Evolutionary conservation across 2,113 vertebrate species (phyloP).

Genomic region (Pachypanchax playfairii): DNA sequence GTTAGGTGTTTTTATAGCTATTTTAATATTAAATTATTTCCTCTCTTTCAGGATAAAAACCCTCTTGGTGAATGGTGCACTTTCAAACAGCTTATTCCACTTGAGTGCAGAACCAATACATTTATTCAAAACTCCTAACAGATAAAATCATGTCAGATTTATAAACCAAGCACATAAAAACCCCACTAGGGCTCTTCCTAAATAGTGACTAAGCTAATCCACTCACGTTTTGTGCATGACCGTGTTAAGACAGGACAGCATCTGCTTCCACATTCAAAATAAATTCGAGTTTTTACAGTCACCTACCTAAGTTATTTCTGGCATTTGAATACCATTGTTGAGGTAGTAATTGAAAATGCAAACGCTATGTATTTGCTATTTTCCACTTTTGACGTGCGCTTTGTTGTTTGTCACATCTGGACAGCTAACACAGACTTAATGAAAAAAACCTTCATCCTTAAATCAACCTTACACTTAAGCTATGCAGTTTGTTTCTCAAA

Average conservation of each 20-base stretch:
- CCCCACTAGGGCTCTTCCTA: neutral
- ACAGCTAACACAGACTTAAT: no score
- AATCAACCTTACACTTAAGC: no score
- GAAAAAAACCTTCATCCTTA: slow-evolving; percentile 1
- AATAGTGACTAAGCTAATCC: slow-evolving; percentile 33
- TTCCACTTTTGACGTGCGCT: slow-evolving; percentile 5
- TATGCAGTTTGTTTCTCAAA: slow-evolving; percentile 44
- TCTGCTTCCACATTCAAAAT: neutral
- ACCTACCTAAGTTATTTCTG: slow-evolving; percentile 25
- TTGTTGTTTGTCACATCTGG: slow-evolving; percentile 10
- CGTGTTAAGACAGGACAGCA: slow-evolving; percentile 16
- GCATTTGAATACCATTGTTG: no score
- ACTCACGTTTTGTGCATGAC: slow-evolving; percentile 19
- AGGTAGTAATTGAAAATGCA: no score
- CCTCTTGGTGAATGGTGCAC: slow-evolving; percentile 3
- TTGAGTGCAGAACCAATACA: neutral
- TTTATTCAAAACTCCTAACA: slow-evolving; percentile 19
- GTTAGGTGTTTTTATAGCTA: slow-evolving; percentile 18
- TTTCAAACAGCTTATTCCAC: slow-evolving; percentile 15
- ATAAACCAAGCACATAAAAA: slow-evolving; percentile 4
- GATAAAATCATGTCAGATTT: neutral
- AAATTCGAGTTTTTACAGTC: slow-evolving; percentile 9
- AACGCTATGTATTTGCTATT: neutral
- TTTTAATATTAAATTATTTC: slow-evolving; percentile 1
- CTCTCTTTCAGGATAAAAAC: neutral